Percentiles rank a stretch among this genome's conserved stretches.
Conservation (phyloP, 2,113 vertebrate species). For the Anguilla japonica region DNA sequence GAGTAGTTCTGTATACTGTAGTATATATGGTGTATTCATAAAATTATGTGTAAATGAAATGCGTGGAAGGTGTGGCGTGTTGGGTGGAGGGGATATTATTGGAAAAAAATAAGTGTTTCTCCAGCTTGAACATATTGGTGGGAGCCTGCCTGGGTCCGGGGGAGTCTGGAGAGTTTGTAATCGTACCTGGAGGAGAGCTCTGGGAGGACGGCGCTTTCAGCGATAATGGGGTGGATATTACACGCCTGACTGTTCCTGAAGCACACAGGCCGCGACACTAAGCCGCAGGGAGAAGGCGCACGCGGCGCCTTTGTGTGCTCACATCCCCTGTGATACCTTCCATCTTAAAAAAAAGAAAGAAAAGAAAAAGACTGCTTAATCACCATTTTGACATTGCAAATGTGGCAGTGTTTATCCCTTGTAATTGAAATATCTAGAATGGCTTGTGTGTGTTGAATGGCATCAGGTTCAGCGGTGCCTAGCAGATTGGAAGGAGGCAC, state of each 20-base stretch:
- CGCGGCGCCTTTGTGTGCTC: not conserved
- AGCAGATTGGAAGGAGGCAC: no score
- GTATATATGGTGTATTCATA: no score
- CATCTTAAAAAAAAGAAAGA: not conserved
- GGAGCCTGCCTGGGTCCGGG: not conserved
- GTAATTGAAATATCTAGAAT: not conserved
- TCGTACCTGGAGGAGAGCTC: not conserved
- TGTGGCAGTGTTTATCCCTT: not conserved
- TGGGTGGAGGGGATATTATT: not conserved
- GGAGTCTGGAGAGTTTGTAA: not conserved
- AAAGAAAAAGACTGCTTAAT: no score
- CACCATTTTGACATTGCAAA: not conserved
- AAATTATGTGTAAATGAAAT: not conserved
- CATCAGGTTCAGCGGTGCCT: no score
- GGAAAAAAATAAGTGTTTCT: not conserved
- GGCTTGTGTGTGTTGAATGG: no score
- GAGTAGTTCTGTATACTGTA: no score
- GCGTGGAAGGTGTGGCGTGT: not conserved
- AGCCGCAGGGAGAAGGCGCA: not conserved
- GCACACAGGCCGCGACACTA: not conserved
- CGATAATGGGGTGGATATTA: not conserved
- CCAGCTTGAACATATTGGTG: not conserved
- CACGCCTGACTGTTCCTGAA: not conserved
- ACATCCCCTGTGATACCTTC: not conserved
- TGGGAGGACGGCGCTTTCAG: not conserved